Evolutionary conservation across 1,140 invertebrate genomes (phyloP).

Genomic region (Drosophila sulfurigaster): DNA sequence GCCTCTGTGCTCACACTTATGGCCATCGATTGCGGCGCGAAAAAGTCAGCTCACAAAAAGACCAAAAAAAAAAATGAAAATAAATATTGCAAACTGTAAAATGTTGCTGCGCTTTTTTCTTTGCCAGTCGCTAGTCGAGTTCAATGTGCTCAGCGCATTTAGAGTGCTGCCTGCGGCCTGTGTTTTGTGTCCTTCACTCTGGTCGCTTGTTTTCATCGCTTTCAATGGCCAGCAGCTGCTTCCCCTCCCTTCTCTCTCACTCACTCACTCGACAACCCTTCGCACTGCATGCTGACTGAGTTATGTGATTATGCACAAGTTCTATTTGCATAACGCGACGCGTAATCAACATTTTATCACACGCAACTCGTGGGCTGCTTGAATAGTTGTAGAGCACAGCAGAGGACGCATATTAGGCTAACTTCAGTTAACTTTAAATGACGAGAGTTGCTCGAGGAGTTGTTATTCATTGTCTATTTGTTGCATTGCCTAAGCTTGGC

Average conservation of each 20-base stretch:
- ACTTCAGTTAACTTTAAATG: too few species aligned
- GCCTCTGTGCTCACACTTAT: slow-evolving; percentile 39
- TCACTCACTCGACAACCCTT: not conserved
- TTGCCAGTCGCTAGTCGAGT: too few species aligned
- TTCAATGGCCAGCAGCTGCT: slow-evolving; percentile 3
- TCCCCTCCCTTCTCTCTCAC: not conserved
- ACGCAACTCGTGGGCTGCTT: slow-evolving; percentile 3
- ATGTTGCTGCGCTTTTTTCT: too few species aligned
- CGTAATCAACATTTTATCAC: slow-evolving; percentile 48
- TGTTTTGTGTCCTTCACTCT: not conserved
- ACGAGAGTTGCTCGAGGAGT: slow-evolving; percentile 23
- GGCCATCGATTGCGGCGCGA: slow-evolving; percentile 37
- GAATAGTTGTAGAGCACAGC: too few species aligned
- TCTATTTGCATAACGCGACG: slow-evolving; percentile 57
- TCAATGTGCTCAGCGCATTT: too few species aligned
- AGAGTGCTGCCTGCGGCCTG: too few species aligned
- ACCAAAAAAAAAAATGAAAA: too few species aligned
- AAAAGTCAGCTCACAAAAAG: not conserved
- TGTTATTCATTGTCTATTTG: too few species aligned
- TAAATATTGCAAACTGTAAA: too few species aligned
- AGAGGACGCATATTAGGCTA: too few species aligned
- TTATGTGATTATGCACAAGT: slow-evolving; percentile 73
- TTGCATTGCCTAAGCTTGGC: too few species aligned
- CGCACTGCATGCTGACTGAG: slow-evolving; percentile 53
- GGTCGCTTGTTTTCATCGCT: slow-evolving; percentile 11